A percentile compares a stretch with the other conserved stretches of the same genome.
Evolutionary conservation across 1,140 invertebrate species (phyloP).

Genomic region (Drosophila mayri): DNA sequence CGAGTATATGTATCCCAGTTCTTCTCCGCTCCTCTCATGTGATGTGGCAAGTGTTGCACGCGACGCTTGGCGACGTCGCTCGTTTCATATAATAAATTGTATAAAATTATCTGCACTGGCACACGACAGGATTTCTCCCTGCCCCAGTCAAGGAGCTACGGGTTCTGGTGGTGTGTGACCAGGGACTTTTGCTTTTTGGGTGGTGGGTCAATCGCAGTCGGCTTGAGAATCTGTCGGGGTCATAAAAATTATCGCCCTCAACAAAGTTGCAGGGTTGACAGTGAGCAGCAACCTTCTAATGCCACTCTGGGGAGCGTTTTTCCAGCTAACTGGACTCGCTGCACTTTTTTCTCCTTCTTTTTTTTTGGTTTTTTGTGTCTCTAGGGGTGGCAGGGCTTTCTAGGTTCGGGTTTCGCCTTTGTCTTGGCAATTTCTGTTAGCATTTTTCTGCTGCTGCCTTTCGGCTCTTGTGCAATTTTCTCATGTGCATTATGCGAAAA

Average conservation of each 20-base stretch:
- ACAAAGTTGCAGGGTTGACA: conserved; percentile 65
- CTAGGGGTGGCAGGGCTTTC: conserved; percentile 56
- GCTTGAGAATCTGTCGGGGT: conserved; percentile 74
- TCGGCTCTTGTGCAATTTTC: conserved; percentile 71
- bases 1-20: conserved; percentile 48
- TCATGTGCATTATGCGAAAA: conserved; percentile 81
- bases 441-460: conserved; percentile 57
- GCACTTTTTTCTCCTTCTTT: conserved; percentile 48
- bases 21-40: conserved; percentile 18
- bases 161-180: conserved; percentile 47
- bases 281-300: conserved; percentile 58
- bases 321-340: conserved; percentile 61
- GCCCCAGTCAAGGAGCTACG: not conserved
- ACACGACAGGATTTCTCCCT: conserved; percentile 59
- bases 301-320: conserved; percentile 79
- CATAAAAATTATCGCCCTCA: conserved; percentile 80
- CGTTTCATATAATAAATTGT: conserved; percentile 76
- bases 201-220: conserved; percentile 74
- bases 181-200: conserved; percentile 39
- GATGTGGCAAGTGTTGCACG: conserved; percentile 82
- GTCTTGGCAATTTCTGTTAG: conserved; percentile 63
- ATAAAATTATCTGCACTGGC: conserved; percentile 79
- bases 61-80: conserved; percentile 62
- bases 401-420: conserved; percentile 32
- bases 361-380: conserved; percentile 12